A percentile compares a stretch with the other conserved stretches of the same genome.
These are phyloP conservation scores for Brachyhypopomus gauderio DNA, from an alignment of 2,113 vertebrate species.

Conservation along the genomic window DNA sequence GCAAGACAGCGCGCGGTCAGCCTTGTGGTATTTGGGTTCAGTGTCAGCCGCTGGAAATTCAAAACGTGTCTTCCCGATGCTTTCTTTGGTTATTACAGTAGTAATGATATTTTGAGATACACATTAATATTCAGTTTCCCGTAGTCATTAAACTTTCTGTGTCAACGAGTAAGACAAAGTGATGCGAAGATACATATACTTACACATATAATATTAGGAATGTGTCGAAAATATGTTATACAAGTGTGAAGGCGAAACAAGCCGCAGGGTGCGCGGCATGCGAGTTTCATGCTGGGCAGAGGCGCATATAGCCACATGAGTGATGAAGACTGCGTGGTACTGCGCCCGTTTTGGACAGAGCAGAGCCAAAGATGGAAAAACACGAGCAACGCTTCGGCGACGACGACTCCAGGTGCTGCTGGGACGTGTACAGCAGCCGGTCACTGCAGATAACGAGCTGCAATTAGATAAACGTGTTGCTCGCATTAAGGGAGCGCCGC, in stretches of 20 bases:
- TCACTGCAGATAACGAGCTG: conserved; percentile 40
- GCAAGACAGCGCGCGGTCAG: conserved; percentile 44
- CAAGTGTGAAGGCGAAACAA: background rate
- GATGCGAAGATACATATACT: background rate
- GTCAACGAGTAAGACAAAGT: background rate
- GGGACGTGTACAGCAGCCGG: conserved; percentile 31
- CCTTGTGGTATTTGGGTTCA: conserved; percentile 28
- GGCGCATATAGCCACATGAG: conserved; percentile 36
- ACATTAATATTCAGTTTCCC: background rate
- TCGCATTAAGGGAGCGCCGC: conserved; percentile 41
- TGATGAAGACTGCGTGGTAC: conserved; percentile 32
- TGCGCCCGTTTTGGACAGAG: conserved; percentile 20
- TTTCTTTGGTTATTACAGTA: background rate
- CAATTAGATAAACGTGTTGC: conserved; percentile 47
- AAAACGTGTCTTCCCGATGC: conserved; percentile 3
- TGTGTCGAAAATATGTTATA: background rate
- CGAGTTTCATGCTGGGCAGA: conserved; percentile 22
- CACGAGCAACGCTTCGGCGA: conserved; percentile 14
- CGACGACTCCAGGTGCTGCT: conserved; percentile 21
- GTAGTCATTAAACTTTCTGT: background rate
- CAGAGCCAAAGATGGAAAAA: conserved; percentile 1
- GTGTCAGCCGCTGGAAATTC: conserved; percentile 30
- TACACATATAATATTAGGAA: background rate
- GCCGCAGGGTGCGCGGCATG: conserved; percentile 1
- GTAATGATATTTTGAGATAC: background rate